Percentiles rank a stretch among this genome's conserved stretches.
These are phyloP conservation scores for Camponotus vicinus DNA, from an alignment of 1,140 invertebrate genomes.

Conservation along the genomic window DNA sequence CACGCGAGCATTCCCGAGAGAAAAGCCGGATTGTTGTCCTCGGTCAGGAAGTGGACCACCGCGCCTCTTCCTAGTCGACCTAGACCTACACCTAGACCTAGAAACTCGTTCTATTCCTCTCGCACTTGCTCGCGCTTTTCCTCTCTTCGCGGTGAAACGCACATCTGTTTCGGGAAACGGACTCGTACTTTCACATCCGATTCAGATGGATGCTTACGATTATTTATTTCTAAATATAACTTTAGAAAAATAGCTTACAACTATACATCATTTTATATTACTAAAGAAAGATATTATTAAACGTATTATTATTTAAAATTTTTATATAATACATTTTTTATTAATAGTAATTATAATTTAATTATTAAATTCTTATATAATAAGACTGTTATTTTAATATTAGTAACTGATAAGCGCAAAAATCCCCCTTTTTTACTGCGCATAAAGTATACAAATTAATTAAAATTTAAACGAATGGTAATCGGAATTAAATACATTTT, in stretches of 20 bases:
- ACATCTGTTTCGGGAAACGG: constrained; percentile 45
- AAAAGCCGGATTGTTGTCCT: constrained; percentile 75
- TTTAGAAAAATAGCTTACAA: neutral
- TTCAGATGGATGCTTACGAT: neutral
- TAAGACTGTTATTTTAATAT: constrained; percentile 8
- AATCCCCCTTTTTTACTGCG: neutral
- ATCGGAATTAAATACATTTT: neutral
- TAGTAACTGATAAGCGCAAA: neutral
- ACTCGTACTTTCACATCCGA: constrained; percentile 61
- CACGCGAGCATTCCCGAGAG: constrained; percentile 57
- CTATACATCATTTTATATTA: neutral
- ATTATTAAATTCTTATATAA: no score
- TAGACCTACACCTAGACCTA: constrained; percentile 83
- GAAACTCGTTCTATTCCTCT: constrained; percentile 60
- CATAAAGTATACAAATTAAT: neutral
- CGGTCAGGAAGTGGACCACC: constrained; percentile 77
- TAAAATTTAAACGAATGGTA: neutral
- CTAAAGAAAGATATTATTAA: neutral
- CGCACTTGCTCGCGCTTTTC: constrained; percentile 64
- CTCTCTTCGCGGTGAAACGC: constrained; percentile 65
- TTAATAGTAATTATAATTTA: no score
- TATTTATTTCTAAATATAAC: neutral
- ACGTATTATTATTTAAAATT: neutral
- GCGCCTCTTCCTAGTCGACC: constrained; percentile 78
- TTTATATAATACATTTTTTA: no score